These are phyloP conservation scores for Nerophis lumbriciformis DNA, from an alignment of 2,113 vertebrate genomes.

Conservation along the genomic window DNA sequence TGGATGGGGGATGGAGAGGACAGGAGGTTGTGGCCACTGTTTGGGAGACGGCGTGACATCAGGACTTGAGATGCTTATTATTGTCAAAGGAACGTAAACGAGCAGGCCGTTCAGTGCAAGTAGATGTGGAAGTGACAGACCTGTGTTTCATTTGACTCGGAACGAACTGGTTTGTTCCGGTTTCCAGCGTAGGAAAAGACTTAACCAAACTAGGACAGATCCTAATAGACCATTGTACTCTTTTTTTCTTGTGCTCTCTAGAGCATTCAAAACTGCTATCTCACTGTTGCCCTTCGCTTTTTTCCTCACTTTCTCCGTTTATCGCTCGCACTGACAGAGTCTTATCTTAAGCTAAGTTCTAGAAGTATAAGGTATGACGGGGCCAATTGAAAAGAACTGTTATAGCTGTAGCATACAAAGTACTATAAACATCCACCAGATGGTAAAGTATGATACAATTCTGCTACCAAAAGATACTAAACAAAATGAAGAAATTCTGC, in stretches of 20 bases:
- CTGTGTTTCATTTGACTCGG: slow-evolving; percentile 11
- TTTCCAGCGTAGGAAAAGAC: slow-evolving; percentile 38
- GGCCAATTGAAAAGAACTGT: too few species aligned
- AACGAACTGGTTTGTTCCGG: slow-evolving; percentile 36
- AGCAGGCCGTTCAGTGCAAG: slow-evolving; percentile 15
- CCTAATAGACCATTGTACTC: slow-evolving; percentile 66
- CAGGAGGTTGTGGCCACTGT: slow-evolving; percentile 29
- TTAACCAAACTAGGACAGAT: slow-evolving; percentile 60
- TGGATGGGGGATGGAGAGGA: slow-evolving; percentile 36
- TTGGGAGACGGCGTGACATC: slow-evolving; percentile 20
- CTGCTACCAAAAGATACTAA: too few species aligned
- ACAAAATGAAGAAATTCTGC: too few species aligned
- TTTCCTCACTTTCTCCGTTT: slow-evolving; percentile 22
- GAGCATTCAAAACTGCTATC: slow-evolving; percentile 61
- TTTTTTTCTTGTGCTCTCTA: slow-evolving; percentile 44
- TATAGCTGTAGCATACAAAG: too few species aligned
- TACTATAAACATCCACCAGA: too few species aligned
- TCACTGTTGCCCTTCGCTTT: slow-evolving; percentile 50
- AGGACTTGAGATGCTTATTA: slow-evolving; percentile 19
- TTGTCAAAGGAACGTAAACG: slow-evolving; percentile 34
- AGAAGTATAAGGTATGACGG: background rate
- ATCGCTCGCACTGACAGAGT: slow-evolving; percentile 7
- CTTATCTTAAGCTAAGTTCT: background rate
- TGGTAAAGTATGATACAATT: too few species aligned
- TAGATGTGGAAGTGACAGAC: slow-evolving; percentile 11